Evolutionary conservation across 1,140 invertebrate genomes (phyloP), one percentile per base, ranked within the genome.

Genomic region (Camponotus vicinus): DNA sequence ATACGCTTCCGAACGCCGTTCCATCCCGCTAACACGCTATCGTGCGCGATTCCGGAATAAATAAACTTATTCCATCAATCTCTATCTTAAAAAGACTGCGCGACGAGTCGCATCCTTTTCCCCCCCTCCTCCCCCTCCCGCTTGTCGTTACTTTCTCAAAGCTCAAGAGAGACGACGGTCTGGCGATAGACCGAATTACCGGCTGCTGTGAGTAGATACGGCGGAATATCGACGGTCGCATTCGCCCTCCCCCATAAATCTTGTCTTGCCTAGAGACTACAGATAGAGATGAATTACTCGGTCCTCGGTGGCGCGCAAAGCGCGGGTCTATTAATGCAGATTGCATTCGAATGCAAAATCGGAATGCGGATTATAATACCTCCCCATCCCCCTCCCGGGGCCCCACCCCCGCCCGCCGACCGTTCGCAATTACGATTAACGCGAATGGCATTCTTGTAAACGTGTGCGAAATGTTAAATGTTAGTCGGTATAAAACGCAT

Each of bases 41-140:
- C 69, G 45, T 15, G 45, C 11, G 45, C 45, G 79, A 82, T 73
- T 73, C 45, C 40, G 40, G 69, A 59, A 82, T 82, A 82, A 82
- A 82, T 82, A 82, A 82, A 82, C 79, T 82, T 82, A 82, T 82
- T 82, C 79, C 67, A 82, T 82, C 67, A 73, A 82, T 82, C 79
- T 52, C 13, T 45, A 61, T 15, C 32, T 59, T 77, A 77, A 77
- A 77, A 77, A 64, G 59, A 27, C 15, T 45, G 42, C 1, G 3
- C 13, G 45, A 13, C 45, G 45, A 13, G 45, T 49, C 4, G 45
- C 45, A n/a, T 61, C 21, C 8, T 18, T 27, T 4, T 21, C 21
- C 55, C 8, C 21, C 27, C n/a, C 18, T 0, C 15, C n/a, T 0
- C 7, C n/a, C n/a, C 0, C 7, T n/a, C 7, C 11, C 15, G 2